These are phyloP conservation scores for Mobula birostris DNA, from an alignment of 2,113 vertebrate genomes.

Conservation along the genomic window DNA sequence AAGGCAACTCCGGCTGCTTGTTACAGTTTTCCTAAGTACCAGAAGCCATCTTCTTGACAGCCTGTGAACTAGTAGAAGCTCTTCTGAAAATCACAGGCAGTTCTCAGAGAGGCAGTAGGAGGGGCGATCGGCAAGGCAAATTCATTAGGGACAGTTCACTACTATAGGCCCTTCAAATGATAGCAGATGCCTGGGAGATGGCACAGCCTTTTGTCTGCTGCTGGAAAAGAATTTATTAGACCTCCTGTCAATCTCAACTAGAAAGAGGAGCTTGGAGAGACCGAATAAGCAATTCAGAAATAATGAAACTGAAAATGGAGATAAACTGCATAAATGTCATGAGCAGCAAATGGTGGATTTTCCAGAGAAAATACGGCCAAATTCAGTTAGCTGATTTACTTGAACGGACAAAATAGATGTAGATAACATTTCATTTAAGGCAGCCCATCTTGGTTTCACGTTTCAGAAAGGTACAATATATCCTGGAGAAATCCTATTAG, in stretches of 20 bases:
- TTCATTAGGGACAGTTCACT: neutral
- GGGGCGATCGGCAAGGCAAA: neutral
- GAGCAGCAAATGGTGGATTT: neutral
- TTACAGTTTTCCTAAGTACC: neutral
- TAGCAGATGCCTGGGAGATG: neutral
- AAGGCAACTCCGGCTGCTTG: neutral
- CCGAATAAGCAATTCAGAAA: conserved; percentile 35
- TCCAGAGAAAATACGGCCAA: neutral
- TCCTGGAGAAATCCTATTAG: conserved; percentile 31
- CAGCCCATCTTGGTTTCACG: neutral
- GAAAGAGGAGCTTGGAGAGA: conserved; percentile 7
- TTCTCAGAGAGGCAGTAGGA: neutral
- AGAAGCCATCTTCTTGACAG: neutral
- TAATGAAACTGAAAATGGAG: conserved; percentile 35
- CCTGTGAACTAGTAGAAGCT: neutral
- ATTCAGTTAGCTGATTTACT: conserved; percentile 32
- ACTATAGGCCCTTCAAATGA: neutral
- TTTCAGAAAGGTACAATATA: conserved; percentile 10
- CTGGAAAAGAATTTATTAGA: conserved; percentile 24
- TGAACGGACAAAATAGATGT: conserved; percentile 30
- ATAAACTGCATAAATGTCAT: conserved; percentile 31
- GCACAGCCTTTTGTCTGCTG: neutral
- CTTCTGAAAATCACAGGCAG: neutral
- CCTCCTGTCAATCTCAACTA: conserved; percentile 7
- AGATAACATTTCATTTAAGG: conserved; percentile 35